Evolutionary conservation across 2,797 vertebrate genomes (phyloP).

Genomic region (Heteromormyrus szaboi): DNA sequence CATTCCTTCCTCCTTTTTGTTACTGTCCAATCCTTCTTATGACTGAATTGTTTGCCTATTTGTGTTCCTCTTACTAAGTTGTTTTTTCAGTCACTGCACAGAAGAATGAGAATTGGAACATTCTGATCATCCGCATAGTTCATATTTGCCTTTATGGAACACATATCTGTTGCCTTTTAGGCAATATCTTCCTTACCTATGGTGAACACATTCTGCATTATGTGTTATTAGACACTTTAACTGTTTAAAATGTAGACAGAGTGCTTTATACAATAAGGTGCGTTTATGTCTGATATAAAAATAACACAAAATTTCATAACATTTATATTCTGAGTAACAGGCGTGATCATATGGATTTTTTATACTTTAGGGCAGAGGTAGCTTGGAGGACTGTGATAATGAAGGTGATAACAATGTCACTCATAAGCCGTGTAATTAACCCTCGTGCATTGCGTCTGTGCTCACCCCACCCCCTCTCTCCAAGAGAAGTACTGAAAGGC

Average conservation of each 20-base stretch:
- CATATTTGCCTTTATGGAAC: slow-evolving; percentile 14
- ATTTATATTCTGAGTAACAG: background rate
- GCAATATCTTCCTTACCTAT: background rate
- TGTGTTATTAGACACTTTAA: background rate
- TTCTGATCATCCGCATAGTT: background rate
- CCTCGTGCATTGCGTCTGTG: slow-evolving; percentile 30
- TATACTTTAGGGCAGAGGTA: background rate
- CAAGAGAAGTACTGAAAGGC: slow-evolving; percentile 23
- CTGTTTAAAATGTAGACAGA: background rate
- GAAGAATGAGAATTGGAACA: background rate
- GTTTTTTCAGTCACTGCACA: slow-evolving; percentile 18
- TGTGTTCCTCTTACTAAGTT: background rate
- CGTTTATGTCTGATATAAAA: background rate
- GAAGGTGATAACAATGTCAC: slow-evolving; percentile 14
- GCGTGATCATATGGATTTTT: background rate
- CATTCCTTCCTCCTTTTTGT: background rate
- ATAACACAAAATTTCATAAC: background rate
- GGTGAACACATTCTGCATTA: background rate
- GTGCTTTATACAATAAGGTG: background rate
- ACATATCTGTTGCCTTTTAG: slow-evolving; percentile 31
- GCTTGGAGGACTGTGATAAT: slow-evolving; percentile 42
- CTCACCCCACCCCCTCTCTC: background rate
- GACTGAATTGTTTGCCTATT: background rate
- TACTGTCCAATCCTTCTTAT: background rate
- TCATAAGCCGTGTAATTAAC: slow-evolving; percentile 23